Evolutionary conservation across 2,113 vertebrate species (phyloP).

Genomic region (Steatornis caripensis): DNA sequence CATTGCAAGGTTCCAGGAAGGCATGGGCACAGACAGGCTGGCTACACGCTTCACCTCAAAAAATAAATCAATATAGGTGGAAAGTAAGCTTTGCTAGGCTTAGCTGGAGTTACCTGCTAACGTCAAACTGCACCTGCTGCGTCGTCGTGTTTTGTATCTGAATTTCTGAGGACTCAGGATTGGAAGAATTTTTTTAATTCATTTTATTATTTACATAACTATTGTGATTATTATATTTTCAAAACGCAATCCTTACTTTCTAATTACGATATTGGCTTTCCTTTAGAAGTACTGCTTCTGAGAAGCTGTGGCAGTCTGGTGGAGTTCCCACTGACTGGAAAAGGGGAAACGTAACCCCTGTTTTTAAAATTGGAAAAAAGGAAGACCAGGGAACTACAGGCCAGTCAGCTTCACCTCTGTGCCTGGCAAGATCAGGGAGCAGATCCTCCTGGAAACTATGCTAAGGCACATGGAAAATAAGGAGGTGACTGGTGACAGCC

Average conservation of each 20-base stretch:
- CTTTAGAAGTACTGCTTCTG: not conserved
- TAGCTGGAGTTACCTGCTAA: not conserved
- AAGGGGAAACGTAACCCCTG: too few relatives aligned
- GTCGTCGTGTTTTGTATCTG: too few relatives aligned
- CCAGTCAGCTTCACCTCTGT: too few relatives aligned
- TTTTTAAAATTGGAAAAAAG: too few relatives aligned
- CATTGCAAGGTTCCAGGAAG: not conserved
- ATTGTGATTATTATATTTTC: not conserved
- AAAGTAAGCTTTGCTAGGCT: not conserved
- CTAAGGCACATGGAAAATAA: too few relatives aligned
- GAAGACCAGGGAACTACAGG: too few relatives aligned
- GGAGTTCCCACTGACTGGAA: too few relatives aligned
- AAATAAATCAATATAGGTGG: not conserved
- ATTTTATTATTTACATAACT: not conserved
- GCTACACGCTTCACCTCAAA: accelerated
- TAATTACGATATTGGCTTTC: not conserved
- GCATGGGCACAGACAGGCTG: not conserved
- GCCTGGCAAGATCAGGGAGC: too few relatives aligned
- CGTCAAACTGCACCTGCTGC: not conserved
- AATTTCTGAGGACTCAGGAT: not conserved
- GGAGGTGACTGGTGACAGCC: too few relatives aligned
- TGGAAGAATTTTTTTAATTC: not conserved
- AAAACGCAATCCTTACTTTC: not conserved
- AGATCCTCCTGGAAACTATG: too few relatives aligned
- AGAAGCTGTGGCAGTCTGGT: too few relatives aligned